Percentiles rank a stretch among this genome's conserved stretches.
Conservation (phyloP, 1,140 invertebrate species). For the Drosophila navojoa region DNA sequence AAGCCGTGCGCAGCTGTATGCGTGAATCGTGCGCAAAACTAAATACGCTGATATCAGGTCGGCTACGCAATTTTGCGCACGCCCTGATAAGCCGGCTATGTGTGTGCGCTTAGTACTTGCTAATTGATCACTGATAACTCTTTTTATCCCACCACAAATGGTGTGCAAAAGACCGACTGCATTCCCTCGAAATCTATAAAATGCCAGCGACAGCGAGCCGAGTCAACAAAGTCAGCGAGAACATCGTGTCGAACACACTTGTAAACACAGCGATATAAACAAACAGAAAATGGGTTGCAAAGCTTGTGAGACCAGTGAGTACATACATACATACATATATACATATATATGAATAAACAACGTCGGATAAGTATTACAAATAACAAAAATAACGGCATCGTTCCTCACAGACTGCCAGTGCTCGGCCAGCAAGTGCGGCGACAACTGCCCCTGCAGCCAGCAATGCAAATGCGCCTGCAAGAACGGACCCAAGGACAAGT, state of each 20-base stretch:
- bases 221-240: slow-evolving; percentile 5
- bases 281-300: slow-evolving; percentile 64
- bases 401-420: slow-evolving; percentile 57
- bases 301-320: slow-evolving; percentile 68
- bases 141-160: neutral
- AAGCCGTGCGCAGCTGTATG: slow-evolving; percentile 58
- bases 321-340: neutral
- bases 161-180: slow-evolving; percentile 51
- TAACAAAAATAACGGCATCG: neutral
- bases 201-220: neutral
- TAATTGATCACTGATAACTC: neutral
- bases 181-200: slow-evolving; percentile 45
- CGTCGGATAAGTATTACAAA: neutral
- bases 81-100: slow-evolving; percentile 31
- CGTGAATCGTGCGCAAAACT: slow-evolving; percentile 46
- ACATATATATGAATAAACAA: neutral
- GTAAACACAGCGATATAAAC: neutral
- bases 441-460: slow-evolving; percentile 70
- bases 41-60: neutral
- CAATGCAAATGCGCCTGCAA: slow-evolving; percentile 67
- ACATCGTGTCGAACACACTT: slow-evolving; percentile 18
- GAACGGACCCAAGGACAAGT: slow-evolving; percentile 69
- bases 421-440: slow-evolving; percentile 67
- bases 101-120: neutral
- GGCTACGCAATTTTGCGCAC: slow-evolving; percentile 49